Base-by-base conservation (phyloP, 2,888 invertebrate species). In the Pristionchus exspectatus region DNA sequence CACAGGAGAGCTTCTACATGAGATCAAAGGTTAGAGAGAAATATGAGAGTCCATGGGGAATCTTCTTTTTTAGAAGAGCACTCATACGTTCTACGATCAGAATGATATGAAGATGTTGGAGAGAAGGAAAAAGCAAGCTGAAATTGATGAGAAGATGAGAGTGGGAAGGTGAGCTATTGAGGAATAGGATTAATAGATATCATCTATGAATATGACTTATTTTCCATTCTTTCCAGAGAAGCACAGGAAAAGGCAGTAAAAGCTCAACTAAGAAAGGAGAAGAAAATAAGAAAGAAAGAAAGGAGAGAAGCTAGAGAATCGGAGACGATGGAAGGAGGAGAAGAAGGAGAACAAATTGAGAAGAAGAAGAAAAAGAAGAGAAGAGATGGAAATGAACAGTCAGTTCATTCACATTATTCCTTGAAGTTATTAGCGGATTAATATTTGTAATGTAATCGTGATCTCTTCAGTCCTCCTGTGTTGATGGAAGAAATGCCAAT, bases 101-200 rank as follows among this genome's bases (percentile, higher is more conserved):
- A 50, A 85, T 59, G 59, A 85, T 24, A 59, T 85, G 84, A 85
- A 59, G 59, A 85, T 59, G 84, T 30, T 59, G 84, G 84, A 56
- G 56, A 59, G 84, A 59, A 85, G 56, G 18, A 59, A 33, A 4
- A 33, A 21, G 18, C 59, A 59, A 30, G 38, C 59, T 3, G 84
- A 85, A 33, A 59, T 59, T 18, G 84, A 59, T 59, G 59, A 85
- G 84, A 85, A 24, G 84, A 85, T 56, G 84, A 85, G 59, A 59
- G 27, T 50, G 12, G 50, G 27, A 18, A 85, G 59, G 84, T 59
- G 84, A 85, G 84, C n/a, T 10, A 44, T 44, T 44, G 81, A 81
- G 44, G 10, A 14, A 44, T 50, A 14, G 1, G 16, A 44, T 81
- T 12, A 12, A 24, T 30, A 18, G 30, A 16, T 30, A n/a, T 27